These are phyloP conservation scores for Pagetopsis macropterus DNA, from an alignment of 2,797 vertebrate genomes.

Conservation along the genomic window DNA sequence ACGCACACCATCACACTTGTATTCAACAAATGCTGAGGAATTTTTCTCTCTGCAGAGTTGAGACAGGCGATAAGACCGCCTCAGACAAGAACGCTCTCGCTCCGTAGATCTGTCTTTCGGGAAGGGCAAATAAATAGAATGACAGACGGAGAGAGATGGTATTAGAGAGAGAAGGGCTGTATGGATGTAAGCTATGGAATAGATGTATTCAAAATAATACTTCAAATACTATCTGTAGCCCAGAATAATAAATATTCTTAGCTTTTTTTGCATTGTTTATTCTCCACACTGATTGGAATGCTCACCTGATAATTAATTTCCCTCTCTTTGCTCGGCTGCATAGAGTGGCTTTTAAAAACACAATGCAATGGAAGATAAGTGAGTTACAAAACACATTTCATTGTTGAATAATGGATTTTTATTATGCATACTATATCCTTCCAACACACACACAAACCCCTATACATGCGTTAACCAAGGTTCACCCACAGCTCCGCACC, in stretches of 20 bases:
- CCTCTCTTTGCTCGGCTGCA: neutral
- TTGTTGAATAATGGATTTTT: slow-evolving; percentile 48
- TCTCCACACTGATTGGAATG: slow-evolving; percentile 26
- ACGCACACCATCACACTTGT: slow-evolving; percentile 73
- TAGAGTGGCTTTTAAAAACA: slow-evolving; percentile 25
- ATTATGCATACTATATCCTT: slow-evolving; percentile 25
- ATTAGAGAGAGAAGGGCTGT: slow-evolving; percentile 28
- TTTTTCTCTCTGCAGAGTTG: slow-evolving; percentile 74
- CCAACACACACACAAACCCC: slow-evolving; percentile 11
- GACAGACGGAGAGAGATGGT: slow-evolving; percentile 46
- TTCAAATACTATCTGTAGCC: slow-evolving; percentile 60
- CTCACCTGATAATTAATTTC: slow-evolving; percentile 37
- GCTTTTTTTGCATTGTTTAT: slow-evolving; percentile 41
- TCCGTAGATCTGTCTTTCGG: slow-evolving; percentile 70
- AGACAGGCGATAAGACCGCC: slow-evolving; percentile 78
- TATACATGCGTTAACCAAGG: slow-evolving; percentile 29
- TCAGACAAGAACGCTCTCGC: slow-evolving; percentile 74
- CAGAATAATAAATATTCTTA: slow-evolving; percentile 62
- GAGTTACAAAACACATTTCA: slow-evolving; percentile 20
- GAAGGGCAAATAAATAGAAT: slow-evolving; percentile 61
- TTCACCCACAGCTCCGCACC: slow-evolving; percentile 27
- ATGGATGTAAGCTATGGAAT: too few relatives aligned
- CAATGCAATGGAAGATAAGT: slow-evolving; percentile 26
- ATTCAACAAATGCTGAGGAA: slow-evolving; percentile 81
- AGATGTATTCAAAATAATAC: slow-evolving; percentile 57